Evolutionary conservation across 1,140 invertebrate species (phyloP), one percentile per base, ranked within the genome.

Genomic region (Drosophila micromelanica): DNA sequence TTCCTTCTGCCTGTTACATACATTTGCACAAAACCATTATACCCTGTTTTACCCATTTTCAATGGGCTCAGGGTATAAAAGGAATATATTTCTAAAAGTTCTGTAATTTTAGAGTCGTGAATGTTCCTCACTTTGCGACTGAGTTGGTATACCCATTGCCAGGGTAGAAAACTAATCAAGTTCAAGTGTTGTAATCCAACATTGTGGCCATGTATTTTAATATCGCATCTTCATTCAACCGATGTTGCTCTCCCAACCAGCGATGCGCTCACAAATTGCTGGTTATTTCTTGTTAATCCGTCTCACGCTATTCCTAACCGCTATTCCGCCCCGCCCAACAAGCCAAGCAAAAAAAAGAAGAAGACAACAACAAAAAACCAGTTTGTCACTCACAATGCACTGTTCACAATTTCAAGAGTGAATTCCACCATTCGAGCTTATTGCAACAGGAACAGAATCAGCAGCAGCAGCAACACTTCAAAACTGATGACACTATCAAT

Each of bases 401-500:
- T 5, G 9, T 23, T 40, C 27, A 13, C 17, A 27, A 43, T 40
- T 54, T 27, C 20, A 48, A 12, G 30, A 32, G 30, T 32, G 35
- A 5, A 45, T 15, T 40, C 9, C 37, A 12, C 37, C 37, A 38
- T 38, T 38, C 37, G 1, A n/a, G 12, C 9, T 11, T 23, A 23
- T 23, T 23, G 37, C 11, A 32, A 13, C 51, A 37, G 30, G 60
- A 27, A 13, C 42, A 15, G 46, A 57, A 56, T 38, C 35, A 17
- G 8, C 27, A 51, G 42, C 51, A 46, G 49, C 43, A 61, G 71
- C 61, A 48, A 56, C 79, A 82, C 79, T 82, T 82, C 75, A 84
- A 72, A 84, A 84, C 65, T 82, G 80, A 82, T 82, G 80, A 84
- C 80, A 84, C 80, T 82, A 80, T 84, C 80, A 82, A 84, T 82